A percentile compares a stretch with the other conserved stretches of the same genome.
Conservation (phyloP, 2,113 vertebrate genomes). For the Varanus salvator region DNA sequence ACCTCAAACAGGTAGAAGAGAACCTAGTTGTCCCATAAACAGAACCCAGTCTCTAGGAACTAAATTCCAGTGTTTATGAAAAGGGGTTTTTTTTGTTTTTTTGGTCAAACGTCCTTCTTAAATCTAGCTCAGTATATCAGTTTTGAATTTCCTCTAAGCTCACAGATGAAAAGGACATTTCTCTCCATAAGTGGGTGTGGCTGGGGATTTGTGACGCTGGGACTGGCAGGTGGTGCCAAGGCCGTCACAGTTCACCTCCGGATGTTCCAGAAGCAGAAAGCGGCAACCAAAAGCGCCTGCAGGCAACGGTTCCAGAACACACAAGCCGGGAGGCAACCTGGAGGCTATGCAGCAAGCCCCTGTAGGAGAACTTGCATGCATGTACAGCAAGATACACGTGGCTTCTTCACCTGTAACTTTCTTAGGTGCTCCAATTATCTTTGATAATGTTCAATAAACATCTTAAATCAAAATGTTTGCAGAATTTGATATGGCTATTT, state of each 20-base stretch:
- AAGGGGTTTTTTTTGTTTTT: too few species aligned
- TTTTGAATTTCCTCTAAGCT: background rate
- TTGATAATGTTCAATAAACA: too few species aligned
- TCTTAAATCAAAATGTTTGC: too few species aligned
- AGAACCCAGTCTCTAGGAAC: background rate
- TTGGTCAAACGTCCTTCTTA: background rate
- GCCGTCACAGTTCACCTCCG: background rate
- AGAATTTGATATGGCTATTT: too few species aligned
- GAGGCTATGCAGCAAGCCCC: background rate
- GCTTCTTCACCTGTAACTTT: too few species aligned
- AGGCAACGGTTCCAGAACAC: background rate
- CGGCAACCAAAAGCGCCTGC: background rate
- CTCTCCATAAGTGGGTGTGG: background rate
- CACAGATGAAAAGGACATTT: background rate
- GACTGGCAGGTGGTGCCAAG: background rate
- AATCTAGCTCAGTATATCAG: background rate
- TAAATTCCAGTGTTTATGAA: background rate
- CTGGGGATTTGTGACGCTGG: too few species aligned
- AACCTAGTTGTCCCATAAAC: background rate
- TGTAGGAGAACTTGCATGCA: background rate
- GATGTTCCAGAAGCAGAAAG: background rate
- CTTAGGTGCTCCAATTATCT: too few species aligned
- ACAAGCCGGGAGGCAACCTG: background rate
- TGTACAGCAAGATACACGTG: too few species aligned
- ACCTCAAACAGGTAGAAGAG: background rate